Percentiles rank a stretch among this genome's conserved stretches.
These are phyloP conservation scores for Chrysochloris asiatica DNA, from an alignment of 2,113 vertebrate genomes.

Conservation along the genomic window DNA sequence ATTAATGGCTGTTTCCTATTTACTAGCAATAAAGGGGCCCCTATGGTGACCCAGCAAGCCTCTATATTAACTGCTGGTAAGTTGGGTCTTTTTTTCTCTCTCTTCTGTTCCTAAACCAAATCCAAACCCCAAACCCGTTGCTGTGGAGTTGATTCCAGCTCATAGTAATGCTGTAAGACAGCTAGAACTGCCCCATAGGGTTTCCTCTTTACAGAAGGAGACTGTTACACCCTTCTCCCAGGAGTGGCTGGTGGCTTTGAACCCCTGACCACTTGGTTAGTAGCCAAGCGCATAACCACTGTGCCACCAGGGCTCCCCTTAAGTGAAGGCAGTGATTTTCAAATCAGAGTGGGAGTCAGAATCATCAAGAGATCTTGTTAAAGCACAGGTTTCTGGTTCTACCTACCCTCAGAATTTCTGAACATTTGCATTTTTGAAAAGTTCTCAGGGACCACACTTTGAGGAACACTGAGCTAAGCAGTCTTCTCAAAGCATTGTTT, in stretches of 20 bases:
- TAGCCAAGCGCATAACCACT: too few relatives aligned
- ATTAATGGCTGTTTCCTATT: slow-evolving; percentile 53
- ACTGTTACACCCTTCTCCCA: too few relatives aligned
- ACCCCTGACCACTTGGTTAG: too few relatives aligned
- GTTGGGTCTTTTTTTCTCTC: background rate
- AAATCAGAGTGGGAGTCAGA: background rate
- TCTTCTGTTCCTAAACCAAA: background rate
- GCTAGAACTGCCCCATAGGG: too few relatives aligned
- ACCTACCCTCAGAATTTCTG: background rate
- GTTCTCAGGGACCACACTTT: background rate
- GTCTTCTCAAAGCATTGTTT: background rate
- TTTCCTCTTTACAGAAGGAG: too few relatives aligned
- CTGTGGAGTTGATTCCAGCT: too few relatives aligned
- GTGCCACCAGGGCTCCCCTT: too few relatives aligned
- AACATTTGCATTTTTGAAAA: background rate
- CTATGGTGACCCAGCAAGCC: slow-evolving; percentile 44
- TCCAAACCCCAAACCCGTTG: too few relatives aligned
- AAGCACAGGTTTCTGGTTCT: background rate
- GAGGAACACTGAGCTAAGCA: background rate
- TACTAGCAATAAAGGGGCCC: slow-evolving; percentile 7
- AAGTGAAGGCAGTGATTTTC: background rate
- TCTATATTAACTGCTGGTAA: background rate
- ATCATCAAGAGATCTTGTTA: background rate
- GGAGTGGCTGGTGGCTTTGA: too few relatives aligned
- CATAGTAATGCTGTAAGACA: too few relatives aligned